Conservation (phyloP, 2,797 vertebrate genomes). For the Pachyuromys duprasi region DNA sequence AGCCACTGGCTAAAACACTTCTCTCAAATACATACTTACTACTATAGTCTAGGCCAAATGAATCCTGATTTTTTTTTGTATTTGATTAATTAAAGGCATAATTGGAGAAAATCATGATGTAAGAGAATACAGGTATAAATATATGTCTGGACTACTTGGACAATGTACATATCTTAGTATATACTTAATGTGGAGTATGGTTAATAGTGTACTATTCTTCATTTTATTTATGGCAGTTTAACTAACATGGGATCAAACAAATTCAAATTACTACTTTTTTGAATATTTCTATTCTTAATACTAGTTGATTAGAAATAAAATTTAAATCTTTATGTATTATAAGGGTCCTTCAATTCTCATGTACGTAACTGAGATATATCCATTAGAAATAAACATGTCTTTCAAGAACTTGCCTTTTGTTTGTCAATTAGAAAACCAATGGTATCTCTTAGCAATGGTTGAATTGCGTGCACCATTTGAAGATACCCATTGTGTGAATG, state of each 20-base stretch:
- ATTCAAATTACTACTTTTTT: constrained; percentile 36
- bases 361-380: constrained; percentile 42
- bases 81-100: constrained; percentile 21
- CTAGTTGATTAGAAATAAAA: constrained; percentile 59
- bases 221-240: constrained; percentile 54
- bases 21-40: neutral
- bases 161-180: neutral
- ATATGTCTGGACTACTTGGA: constrained; percentile 16
- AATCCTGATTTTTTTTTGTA: neutral
- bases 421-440: constrained; percentile 22
- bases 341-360: constrained; percentile 1
- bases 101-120: neutral
- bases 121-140: constrained; percentile 37
- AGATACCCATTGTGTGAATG: neutral
- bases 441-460: neutral
- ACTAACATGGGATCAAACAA: constrained; percentile 40
- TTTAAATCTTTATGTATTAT: constrained; percentile 38
- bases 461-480: neutral
- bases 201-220: constrained; percentile 15
- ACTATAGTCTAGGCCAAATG: constrained; percentile 11
- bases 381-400: constrained; percentile 70
- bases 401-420: constrained; percentile 46
- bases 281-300: constrained; percentile 48
- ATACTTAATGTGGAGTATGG: constrained; percentile 26
- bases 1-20: neutral